A percentile compares a stretch with the other conserved stretches of the same genome.
Conservation (phyloP, 2,888 invertebrate genomes). For the Amiota communis region DNA sequence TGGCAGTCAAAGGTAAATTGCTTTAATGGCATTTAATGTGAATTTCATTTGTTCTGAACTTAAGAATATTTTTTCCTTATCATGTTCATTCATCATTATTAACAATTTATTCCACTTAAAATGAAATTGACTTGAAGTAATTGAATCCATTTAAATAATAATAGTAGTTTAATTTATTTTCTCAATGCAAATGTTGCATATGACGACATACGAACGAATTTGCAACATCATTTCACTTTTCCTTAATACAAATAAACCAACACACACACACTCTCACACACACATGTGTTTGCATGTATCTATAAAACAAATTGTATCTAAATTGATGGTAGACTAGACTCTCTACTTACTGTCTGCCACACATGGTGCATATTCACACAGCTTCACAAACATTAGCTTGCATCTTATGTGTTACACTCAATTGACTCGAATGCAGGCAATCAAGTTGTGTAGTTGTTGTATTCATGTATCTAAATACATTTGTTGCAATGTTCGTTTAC, state of each 20-base stretch:
- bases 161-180: background rate
- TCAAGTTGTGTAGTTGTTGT: constrained; percentile 7
- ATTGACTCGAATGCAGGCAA: constrained; percentile 1
- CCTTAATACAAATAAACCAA: background rate
- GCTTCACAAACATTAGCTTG: background rate
- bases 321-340: constrained; percentile 1
- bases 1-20: no score
- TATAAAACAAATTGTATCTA: background rate
- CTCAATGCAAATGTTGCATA: constrained; percentile 9
- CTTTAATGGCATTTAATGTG: no score
- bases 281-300: background rate
- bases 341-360: background rate
- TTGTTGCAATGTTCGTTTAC: constrained; percentile 1
- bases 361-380: background rate
- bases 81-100: background rate
- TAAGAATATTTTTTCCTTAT: background rate
- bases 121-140: background rate
- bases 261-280: background rate
- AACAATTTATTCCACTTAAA: background rate
- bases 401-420: constrained; percentile 7
- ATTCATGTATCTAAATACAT: background rate
- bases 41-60: no score
- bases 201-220: background rate
- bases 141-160: constrained; percentile 11
- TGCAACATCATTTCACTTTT: constrained; percentile 16